Conservation (phyloP, 2,888 invertebrate species). For the Dromius quadrimaculatus region DNA sequence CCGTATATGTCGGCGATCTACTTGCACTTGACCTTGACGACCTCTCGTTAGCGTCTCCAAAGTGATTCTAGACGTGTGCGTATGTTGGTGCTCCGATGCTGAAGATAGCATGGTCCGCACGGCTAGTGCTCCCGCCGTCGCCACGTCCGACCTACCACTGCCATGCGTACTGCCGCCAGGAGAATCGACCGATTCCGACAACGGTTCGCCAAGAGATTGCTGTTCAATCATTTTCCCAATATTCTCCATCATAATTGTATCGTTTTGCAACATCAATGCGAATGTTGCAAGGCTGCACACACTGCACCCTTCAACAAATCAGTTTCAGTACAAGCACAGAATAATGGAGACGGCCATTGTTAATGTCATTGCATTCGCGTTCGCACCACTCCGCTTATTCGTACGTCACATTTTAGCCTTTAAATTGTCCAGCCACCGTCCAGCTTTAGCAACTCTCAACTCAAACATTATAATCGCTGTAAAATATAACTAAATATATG, state of each 20-base stretch:
- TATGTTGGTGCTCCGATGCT: slow-evolving; percentile 28
- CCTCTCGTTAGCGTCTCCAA: slow-evolving; percentile 55
- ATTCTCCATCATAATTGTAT: slow-evolving; percentile 69
- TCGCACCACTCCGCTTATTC: slow-evolving; percentile 17
- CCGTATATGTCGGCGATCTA: slow-evolving; percentile 56
- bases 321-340: slow-evolving; percentile 12
- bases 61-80: slow-evolving; percentile 39
- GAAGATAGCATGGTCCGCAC: slow-evolving; percentile 44
- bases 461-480: slow-evolving; percentile 19
- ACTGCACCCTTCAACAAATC: slow-evolving; percentile 49
- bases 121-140: slow-evolving; percentile 46
- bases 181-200: slow-evolving; percentile 68
- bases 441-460: slow-evolving; percentile 1
- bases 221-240: slow-evolving; percentile 73
- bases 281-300: slow-evolving; percentile 54
- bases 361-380: slow-evolving; percentile 27
- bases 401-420: slow-evolving; percentile 28
- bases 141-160: slow-evolving; percentile 53
- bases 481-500: not conserved
- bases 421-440: not conserved
- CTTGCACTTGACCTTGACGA: slow-evolving; percentile 25
- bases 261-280: slow-evolving; percentile 53
- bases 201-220: slow-evolving; percentile 69
- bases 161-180: slow-evolving; percentile 66
- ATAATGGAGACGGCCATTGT: slow-evolving; percentile 34